Base-by-base conservation (phyloP, 2,797 vertebrate genomes). In the Ptychadena robeensis region DNA sequence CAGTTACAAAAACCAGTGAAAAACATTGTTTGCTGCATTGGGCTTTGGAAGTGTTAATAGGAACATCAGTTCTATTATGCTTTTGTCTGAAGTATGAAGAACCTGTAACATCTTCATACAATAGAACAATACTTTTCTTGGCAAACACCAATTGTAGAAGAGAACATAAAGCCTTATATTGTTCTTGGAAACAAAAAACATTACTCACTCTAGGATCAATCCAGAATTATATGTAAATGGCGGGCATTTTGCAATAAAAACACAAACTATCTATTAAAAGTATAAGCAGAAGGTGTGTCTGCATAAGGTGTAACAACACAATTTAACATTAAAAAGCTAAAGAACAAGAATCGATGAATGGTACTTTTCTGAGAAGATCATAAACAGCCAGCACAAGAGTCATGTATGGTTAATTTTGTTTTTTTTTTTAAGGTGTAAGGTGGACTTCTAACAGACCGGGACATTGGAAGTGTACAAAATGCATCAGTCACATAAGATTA, bases 101-200 rank as follows among this genome's bases (percentile, higher is more conserved):
- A 81, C 72, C 71, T 85, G 78, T 85, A 72, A 70, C 48, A 61
- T 80, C 53, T 25, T 38, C 30, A 38, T 53, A 80, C 38, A 71
- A 64, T 61, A 27, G 38, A 76, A 85, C 82, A 75, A 76, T 80
- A 68, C 37, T 27, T 69, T 66, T 53, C 78, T 76, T 81, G 78
- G 38, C 15, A 74, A 76, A 75, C 38, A 10, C 27, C 71, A 64
- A 28, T 74, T 77, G 30, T 76, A 30, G 53, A 76, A 64, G 9
- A 34, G 37, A 80, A 37, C 14, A 69, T 40, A 77, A 59, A 77
- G 59, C 57, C 37, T 63, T 61, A 82, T 66, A 75, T 85, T 85
- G 82, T 85, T 80, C 32, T 31, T 28, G 66, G 65, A 80, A 80
- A 85, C 83, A 85, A 85, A 37, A 80, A 76, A 70, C 66, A 81